These are phyloP conservation scores for Ditula angustiorana DNA, from an alignment of 2,888 invertebrate species.

Conservation along the genomic window DNA sequence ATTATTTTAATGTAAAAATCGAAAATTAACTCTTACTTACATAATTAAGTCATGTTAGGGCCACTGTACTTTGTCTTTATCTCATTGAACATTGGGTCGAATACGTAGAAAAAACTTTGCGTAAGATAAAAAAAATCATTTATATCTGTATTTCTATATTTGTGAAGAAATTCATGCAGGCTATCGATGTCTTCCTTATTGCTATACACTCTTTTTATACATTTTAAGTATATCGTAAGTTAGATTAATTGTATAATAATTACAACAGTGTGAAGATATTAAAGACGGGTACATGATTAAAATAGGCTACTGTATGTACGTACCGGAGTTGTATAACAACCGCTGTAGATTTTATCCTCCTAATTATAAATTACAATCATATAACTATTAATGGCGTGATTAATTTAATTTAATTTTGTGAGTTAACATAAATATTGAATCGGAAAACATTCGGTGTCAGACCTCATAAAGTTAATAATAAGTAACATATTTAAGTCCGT, in stretches of 20 bases:
- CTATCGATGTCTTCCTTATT: slow-evolving; percentile 85
- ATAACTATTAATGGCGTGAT: too few species aligned
- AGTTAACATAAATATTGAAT: too few species aligned
- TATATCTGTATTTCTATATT: slow-evolving; percentile 65
- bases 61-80: neutral
- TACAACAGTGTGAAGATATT: slow-evolving; percentile 28
- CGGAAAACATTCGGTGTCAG: too few species aligned
- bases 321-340: neutral
- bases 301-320: slow-evolving; percentile 30
- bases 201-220: slow-evolving; percentile 83
- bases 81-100: slow-evolving; percentile 10
- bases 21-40: neutral
- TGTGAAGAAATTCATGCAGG: slow-evolving; percentile 81
- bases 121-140: slow-evolving; percentile 15
- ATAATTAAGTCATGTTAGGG: neutral
- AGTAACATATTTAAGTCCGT: too few species aligned
- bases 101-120: neutral
- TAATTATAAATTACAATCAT: neutral
- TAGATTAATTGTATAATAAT: slow-evolving; percentile 56
- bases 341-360: neutral
- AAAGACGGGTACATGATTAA: slow-evolving; percentile 30
- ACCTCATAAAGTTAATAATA: too few species aligned
- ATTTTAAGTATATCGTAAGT: slow-evolving; percentile 73
- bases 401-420: too few species aligned
- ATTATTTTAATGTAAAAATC: too few species aligned